Conservation (phyloP, 2,113 vertebrate species). For the Chitala chitala region DNA sequence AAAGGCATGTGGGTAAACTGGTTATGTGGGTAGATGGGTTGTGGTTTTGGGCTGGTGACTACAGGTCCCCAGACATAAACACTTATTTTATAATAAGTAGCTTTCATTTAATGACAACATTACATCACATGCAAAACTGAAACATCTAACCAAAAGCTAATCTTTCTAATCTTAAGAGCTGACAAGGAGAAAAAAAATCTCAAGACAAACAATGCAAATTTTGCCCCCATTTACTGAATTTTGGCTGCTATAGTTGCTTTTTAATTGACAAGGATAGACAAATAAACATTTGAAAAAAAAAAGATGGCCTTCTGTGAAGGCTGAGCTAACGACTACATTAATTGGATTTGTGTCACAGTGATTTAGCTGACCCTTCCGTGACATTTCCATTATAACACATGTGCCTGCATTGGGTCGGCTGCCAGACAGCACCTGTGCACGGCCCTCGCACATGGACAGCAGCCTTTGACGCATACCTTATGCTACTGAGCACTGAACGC, state of each 20-base stretch:
- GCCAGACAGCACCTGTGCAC: neutral
- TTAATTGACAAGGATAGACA: constrained; percentile 29
- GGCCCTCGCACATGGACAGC: neutral
- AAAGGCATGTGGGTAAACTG: too few relatives aligned
- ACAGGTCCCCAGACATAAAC: too few relatives aligned
- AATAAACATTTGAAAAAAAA: constrained; percentile 36
- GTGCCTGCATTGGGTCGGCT: constrained; percentile 17
- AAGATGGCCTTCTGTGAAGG: neutral
- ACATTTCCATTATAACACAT: constrained; percentile 36
- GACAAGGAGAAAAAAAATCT: too few relatives aligned
- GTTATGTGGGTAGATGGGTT: too few relatives aligned
- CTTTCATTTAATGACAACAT: neutral
- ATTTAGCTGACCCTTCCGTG: constrained; percentile 31
- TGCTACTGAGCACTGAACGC: constrained; percentile 1
- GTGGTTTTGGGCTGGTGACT: too few relatives aligned
- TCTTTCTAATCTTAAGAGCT: constrained; percentile 19
- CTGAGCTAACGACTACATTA: constrained; percentile 23
- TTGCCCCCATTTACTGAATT: neutral
- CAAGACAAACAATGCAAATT: constrained; percentile 26
- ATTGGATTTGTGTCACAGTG: constrained; percentile 32
- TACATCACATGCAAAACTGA: neutral
- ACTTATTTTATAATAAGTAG: neutral
- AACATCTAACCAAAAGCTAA: constrained; percentile 20
- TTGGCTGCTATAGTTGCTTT: constrained; percentile 28
- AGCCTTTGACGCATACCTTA: constrained; percentile 4